A percentile compares a stretch with the other conserved stretches of the same genome.
Evolutionary conservation across 2,113 vertebrate genomes (phyloP).

Genomic region (Myotis brandtii): DNA sequence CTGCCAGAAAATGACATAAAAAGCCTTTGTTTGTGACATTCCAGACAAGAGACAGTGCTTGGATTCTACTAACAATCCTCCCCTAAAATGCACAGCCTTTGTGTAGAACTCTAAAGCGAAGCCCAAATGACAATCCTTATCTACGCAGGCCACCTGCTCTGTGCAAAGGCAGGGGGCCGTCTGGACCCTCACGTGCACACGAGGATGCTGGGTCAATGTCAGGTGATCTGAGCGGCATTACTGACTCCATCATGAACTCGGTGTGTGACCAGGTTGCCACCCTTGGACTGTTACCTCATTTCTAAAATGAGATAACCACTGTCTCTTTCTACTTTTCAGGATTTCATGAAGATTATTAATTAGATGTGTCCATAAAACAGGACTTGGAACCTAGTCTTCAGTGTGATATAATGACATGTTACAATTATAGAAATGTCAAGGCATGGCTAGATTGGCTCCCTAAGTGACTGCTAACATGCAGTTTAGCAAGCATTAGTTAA

Average conservation of each 20-base stretch:
- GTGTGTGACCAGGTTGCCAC: neutral
- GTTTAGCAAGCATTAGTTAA: neutral
- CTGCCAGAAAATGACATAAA: neutral
- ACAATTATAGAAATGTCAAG: neutral
- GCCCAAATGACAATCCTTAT: neutral
- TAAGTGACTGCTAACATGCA: neutral
- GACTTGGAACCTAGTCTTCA: neutral
- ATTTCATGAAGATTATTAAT: conserved; percentile 61
- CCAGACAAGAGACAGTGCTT: neutral
- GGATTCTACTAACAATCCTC: neutral
- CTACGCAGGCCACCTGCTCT: neutral
- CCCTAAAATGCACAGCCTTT: neutral
- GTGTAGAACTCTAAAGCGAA: neutral
- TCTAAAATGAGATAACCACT: conserved; percentile 45
- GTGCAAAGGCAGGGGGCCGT: neutral
- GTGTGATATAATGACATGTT: neutral
- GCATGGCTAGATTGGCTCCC: neutral
- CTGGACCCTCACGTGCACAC: neutral
- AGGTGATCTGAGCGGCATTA: neutral
- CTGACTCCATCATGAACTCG: neutral
- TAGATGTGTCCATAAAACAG: neutral
- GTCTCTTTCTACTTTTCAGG: neutral
- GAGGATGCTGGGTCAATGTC: neutral
- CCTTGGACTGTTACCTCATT: neutral
- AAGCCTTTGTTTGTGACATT: neutral